These are phyloP conservation scores for Promerops cafer DNA, from an alignment of 2,113 vertebrate species.

Conservation along the genomic window DNA sequence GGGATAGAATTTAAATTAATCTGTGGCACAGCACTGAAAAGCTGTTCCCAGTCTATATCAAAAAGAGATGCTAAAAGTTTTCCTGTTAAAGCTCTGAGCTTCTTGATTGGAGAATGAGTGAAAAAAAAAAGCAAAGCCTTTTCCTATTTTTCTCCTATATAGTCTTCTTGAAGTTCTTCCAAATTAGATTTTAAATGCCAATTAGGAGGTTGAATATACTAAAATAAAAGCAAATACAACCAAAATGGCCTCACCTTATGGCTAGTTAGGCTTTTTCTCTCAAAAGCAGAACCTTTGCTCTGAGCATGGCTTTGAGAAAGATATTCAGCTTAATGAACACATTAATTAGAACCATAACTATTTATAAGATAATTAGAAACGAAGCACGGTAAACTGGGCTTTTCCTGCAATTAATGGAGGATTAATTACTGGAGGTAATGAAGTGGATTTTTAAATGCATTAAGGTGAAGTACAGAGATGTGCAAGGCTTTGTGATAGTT, in stretches of 20 bases:
- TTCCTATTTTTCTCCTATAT: constrained; percentile 77
- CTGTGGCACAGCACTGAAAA: constrained; percentile 46
- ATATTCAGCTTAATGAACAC: constrained; percentile 99
- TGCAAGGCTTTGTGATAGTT: constrained; percentile 97
- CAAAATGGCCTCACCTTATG: constrained; percentile 99
- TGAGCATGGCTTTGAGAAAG: constrained; percentile 97
- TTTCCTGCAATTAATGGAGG: constrained; percentile 99
- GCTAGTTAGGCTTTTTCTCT: constrained; percentile 94
- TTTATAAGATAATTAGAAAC: constrained; percentile 99
- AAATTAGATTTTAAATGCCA: constrained; percentile 99
- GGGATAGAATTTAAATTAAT: constrained; percentile 67
- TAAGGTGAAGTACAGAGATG: constrained; percentile 99
- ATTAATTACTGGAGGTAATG: constrained; percentile 99
- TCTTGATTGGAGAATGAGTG: constrained; percentile 68
- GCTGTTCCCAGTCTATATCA: constrained; percentile 63
- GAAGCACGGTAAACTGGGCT: constrained; percentile 98
- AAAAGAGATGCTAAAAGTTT: constrained; percentile 73
- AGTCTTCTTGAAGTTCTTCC: constrained; percentile 98
- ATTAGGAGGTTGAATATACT: constrained; percentile 99
- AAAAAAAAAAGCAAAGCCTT: constrained; percentile 48
- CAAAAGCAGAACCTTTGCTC: constrained; percentile 96
- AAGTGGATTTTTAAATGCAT: constrained; percentile 99
- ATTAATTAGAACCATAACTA: constrained; percentile 99
- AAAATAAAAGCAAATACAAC: constrained; percentile 99
- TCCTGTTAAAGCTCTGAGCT: constrained; percentile 71